Conservation (phyloP, 2,797 vertebrate genomes). For the Anas acuta region DNA sequence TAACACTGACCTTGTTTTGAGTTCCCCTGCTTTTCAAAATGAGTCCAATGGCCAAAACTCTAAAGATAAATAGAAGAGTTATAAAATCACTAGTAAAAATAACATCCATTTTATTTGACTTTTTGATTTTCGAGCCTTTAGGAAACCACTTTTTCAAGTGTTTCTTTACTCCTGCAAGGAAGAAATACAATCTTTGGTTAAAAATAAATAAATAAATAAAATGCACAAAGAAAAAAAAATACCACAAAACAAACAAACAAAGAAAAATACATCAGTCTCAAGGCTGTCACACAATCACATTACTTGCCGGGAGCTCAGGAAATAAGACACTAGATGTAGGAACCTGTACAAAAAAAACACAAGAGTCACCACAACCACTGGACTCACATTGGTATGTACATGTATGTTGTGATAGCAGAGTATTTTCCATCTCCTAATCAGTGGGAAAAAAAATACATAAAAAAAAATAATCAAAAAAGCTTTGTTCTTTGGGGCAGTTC, state of each 20-base stretch:
- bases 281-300: not conserved
- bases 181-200: not conserved
- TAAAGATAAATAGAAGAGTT: rapidly evolving
- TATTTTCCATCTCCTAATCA: not conserved
- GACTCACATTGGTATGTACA: not conserved
- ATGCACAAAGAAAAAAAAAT: no score
- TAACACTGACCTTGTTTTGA: not conserved
- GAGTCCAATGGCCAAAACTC: rapidly evolving
- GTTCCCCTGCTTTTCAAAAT: not conserved
- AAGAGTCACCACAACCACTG: not conserved
- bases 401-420: not conserved
- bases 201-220: not conserved
- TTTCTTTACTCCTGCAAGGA: not conserved
- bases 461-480: not conserved
- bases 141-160: not conserved
- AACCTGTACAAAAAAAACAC: not conserved
- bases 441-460: not conserved
- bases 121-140: not conserved
- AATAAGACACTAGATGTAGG: not conserved
- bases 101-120: not conserved
- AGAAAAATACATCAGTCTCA: not conserved
- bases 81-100: not conserved
- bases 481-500: not conserved
- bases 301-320: not conserved
- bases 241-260: no score